A percentile compares a stretch with the other conserved stretches of the same genome.
Conservation (phyloP, 2,113 vertebrate genomes). For the Chaetorhynchus papuensis region DNA sequence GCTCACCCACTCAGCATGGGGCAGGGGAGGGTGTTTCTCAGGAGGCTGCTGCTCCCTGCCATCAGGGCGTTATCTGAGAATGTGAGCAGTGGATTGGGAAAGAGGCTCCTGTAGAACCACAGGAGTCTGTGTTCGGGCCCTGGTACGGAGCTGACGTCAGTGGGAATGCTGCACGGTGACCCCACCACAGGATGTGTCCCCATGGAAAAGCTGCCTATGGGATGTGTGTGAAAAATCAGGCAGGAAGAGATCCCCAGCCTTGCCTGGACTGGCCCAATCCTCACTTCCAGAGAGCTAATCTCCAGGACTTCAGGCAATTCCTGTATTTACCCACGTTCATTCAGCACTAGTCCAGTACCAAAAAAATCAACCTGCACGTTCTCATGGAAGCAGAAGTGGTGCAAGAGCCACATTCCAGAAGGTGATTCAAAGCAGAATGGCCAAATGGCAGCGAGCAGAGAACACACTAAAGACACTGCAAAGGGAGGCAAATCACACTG, state of each 20-base stretch:
- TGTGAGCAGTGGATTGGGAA: neutral
- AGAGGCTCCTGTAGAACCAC: neutral
- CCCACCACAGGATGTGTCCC: rapidly evolving
- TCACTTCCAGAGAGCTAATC: neutral
- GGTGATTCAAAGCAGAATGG: neutral
- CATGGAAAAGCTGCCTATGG: neutral
- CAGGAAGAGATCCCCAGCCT: neutral
- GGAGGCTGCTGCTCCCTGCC: neutral
- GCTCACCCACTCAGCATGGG: neutral
- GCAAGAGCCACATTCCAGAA: constrained; percentile 29
- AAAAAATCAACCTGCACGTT: neutral
- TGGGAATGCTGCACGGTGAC: rapidly evolving
- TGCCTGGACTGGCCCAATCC: neutral
- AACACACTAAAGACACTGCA: neutral
- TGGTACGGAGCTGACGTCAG: neutral
- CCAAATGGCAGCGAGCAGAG: rapidly evolving
- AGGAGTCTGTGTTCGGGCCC: rapidly evolving
- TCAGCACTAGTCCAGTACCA: neutral
- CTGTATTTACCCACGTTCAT: neutral
- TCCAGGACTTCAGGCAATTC: constrained; percentile 23
- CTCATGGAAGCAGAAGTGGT: neutral
- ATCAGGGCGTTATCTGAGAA: neutral
- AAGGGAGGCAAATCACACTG: neutral
- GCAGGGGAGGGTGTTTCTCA: neutral
- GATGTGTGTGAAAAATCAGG: neutral